A percentile compares a stretch with the other conserved stretches of the same genome.
phyloP scores from a whole-genome alignment of 2,113 vertebrate species.

The Arizona elegans region DNA sequence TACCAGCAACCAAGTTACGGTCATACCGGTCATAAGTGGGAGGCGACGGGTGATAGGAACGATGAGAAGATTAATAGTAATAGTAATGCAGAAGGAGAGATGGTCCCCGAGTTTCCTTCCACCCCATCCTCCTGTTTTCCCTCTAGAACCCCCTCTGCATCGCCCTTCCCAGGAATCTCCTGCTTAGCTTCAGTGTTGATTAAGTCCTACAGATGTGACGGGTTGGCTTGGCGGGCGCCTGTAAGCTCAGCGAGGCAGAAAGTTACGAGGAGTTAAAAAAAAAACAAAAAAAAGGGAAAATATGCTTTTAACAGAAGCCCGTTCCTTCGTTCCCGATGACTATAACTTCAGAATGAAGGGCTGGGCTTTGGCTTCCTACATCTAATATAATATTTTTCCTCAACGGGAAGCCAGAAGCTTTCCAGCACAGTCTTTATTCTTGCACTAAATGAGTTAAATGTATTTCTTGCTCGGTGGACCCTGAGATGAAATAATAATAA shows the following conservation, averaged over 20 bases:
- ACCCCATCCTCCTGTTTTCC: background rate
- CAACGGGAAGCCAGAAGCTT: background rate
- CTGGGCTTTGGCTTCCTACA: background rate
- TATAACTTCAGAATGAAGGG: background rate
- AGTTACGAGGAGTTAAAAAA: background rate
- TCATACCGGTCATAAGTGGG: too few species aligned
- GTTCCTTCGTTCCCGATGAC: background rate
- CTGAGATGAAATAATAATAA: background rate
- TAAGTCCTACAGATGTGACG: background rate
- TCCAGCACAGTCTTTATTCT: background rate
- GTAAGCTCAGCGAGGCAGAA: background rate
- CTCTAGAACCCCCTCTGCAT: background rate
- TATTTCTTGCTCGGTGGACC: background rate
- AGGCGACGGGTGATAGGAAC: too few species aligned
- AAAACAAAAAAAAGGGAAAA: background rate
- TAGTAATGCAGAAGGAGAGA: background rate
- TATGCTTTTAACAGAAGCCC: background rate
- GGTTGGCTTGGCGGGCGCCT: background rate
- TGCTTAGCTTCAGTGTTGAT: background rate
- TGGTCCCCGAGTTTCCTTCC: background rate
- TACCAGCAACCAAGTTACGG: too few species aligned
- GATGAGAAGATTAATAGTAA: too few species aligned
- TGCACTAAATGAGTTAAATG: background rate
- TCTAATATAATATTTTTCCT: slow-evolving; percentile 10
- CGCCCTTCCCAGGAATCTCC: background rate